These are phyloP conservation scores for Parasteatoda lunata DNA, from an alignment of 2,888 invertebrate genomes.

Conservation along the genomic window DNA sequence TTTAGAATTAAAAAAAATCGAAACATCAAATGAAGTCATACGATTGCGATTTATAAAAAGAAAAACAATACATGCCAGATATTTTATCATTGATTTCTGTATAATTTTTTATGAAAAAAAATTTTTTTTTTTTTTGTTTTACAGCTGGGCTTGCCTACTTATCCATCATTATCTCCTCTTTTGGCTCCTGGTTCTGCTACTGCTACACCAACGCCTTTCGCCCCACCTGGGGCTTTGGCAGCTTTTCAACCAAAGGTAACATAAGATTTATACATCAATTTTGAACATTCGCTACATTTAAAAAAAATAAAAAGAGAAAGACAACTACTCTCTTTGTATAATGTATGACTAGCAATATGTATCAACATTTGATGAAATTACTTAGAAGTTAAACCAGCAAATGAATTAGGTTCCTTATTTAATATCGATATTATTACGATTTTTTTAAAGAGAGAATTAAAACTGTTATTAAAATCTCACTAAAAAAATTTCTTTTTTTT, in stretches of 20 bases:
- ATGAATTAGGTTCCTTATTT: too few species aligned
- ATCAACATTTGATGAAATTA: too few species aligned
- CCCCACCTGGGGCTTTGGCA: conserved; percentile 88
- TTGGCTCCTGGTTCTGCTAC: conserved; percentile 84
- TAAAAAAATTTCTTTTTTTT: too few species aligned
- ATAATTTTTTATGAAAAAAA: background rate
- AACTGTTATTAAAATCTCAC: too few species aligned
- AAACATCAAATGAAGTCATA: too few species aligned
- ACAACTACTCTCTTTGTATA: background rate
- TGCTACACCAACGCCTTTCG: conserved; percentile 87
- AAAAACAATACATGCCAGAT: background rate
- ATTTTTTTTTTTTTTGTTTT: conserved; percentile 4
- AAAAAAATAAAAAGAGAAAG: background rate
- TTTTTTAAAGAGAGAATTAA: too few species aligned
- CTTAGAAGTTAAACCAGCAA: too few species aligned
- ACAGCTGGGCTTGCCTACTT: conserved; percentile 74
- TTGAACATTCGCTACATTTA: background rate
- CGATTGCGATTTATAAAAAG: too few species aligned
- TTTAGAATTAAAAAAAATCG: too few species aligned
- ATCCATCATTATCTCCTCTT: conserved; percentile 85
- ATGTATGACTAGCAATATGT: background rate
- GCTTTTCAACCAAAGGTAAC: conserved; percentile 93
- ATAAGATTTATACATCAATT: conserved; percentile 43
- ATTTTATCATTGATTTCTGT: background rate
- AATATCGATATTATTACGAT: too few species aligned